These are phyloP conservation scores for Neoarius graeffei DNA, from an alignment of 2,113 vertebrate genomes.

Conservation along the genomic window DNA sequence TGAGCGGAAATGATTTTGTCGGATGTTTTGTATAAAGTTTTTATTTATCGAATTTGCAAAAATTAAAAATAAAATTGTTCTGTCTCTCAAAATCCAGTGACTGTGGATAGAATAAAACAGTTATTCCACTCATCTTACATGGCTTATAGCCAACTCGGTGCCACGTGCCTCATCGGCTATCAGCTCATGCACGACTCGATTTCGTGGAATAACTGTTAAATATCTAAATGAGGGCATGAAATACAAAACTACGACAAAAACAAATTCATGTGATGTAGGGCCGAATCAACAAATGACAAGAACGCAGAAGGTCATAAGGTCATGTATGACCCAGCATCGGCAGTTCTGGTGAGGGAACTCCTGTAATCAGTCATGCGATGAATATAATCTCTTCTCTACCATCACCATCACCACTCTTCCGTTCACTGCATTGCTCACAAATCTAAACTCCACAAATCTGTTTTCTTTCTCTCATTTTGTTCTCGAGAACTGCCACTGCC, in stretches of 20 bases:
- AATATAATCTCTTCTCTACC: not conserved
- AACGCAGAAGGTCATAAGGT: not conserved
- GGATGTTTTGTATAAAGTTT: too few species aligned
- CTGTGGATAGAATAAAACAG: too few species aligned
- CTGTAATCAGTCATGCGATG: slow-evolving; percentile 3
- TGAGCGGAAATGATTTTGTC: too few species aligned
- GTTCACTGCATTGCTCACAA: not conserved
- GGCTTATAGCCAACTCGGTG: too few species aligned
- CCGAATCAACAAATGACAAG: slow-evolving; percentile 27
- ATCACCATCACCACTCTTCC: not conserved
- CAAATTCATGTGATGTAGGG: not conserved
- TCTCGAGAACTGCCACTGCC: not conserved
- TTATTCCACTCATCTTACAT: too few species aligned
- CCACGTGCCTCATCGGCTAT: too few species aligned
- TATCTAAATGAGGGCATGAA: slow-evolving; percentile 1
- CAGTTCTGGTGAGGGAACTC: not conserved
- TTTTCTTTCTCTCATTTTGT: not conserved
- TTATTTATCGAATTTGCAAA: too few species aligned
- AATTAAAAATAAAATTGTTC: too few species aligned
- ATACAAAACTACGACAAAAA: slow-evolving; percentile 28
- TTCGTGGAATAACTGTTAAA: not conserved
- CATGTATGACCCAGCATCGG: slow-evolving; percentile 5
- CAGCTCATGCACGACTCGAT: too few species aligned
- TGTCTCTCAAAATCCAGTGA: too few species aligned
- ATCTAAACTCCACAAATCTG: not conserved